Evolutionary conservation across 2,113 vertebrate genomes (phyloP).

Genomic region (Epinephelus cyanopodus): DNA sequence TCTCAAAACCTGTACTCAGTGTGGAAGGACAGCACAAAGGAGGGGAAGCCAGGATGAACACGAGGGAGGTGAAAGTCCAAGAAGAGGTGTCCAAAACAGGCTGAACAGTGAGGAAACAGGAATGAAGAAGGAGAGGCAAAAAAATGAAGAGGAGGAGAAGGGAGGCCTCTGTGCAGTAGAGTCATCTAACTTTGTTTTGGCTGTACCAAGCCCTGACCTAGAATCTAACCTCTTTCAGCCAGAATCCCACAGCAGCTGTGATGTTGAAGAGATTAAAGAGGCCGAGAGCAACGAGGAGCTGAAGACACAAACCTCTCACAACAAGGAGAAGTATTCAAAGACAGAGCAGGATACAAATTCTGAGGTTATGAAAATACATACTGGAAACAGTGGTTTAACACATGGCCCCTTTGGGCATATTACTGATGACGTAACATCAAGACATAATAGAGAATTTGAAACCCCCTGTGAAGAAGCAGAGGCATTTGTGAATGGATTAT

Average conservation of each 20-base stretch:
- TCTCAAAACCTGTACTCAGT: constrained; percentile 45
- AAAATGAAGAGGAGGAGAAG: constrained; percentile 48
- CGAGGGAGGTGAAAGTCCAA: constrained; percentile 18
- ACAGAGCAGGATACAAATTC: constrained; percentile 20
- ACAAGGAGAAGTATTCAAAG: constrained; percentile 5
- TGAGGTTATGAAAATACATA: neutral
- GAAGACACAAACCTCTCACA: constrained; percentile 21
- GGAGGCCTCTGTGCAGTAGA: neutral
- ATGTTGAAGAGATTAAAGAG: constrained; percentile 5
- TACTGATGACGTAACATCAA: neutral
- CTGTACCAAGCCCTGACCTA: constrained; percentile 38
- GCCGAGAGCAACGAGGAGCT: constrained; percentile 6
- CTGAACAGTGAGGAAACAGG: constrained; percentile 21
- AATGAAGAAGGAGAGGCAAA: constrained; percentile 48
- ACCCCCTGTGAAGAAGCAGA: neutral
- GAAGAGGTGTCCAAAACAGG: neutral
- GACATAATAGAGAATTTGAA: neutral
- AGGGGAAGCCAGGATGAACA: constrained; percentile 35
- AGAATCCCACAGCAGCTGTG: constrained; percentile 26
- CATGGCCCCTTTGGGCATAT: neutral
- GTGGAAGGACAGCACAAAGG: constrained; percentile 28
- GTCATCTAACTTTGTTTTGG: constrained; percentile 10
- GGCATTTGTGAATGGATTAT: constrained; percentile 3
- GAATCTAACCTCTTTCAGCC: constrained; percentile 22
- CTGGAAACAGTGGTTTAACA: neutral